Evolutionary conservation across 2,113 vertebrate genomes (phyloP), one percentile per base, ranked within the genome.

Genomic region (Gobiocypris rarus): DNA sequence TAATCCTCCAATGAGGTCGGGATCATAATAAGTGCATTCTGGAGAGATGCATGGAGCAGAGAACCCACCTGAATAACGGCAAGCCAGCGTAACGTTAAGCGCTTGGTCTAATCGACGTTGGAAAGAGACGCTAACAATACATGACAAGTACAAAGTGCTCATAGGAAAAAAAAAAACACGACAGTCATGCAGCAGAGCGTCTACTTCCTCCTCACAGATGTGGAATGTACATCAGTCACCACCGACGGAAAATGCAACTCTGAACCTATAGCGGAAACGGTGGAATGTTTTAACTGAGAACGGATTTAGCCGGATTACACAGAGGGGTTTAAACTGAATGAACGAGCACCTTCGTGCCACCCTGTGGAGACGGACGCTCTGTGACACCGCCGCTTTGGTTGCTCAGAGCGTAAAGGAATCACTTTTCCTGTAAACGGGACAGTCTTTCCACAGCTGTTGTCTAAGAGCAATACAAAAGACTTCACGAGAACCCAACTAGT

Each of bases 401-500:
- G 34, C n/a, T 24, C 52, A 22, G 52, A 54, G 52, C 52, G 52
- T 54, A 54, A 54, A 79, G 58, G 76, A 79, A 63, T 19, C 76
- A 10, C 52, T 50, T 43, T 10, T 41, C 67, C 71, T 50, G 73
- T 75, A 75, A 75, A 75, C 52, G 7, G 65, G 65, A 94, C 92
- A 73, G 89, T 93, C 94, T 88, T 88, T 95, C 93, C 91, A 95
- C 91, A 96, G 93, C 95, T 95, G 94, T 95, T 96, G 92, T 96
- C 95, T 93, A 96, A 95, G 94, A 96, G 93, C 93, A 97, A 97
- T 93, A 95, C 94, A 92, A 96, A 95, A 96, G 94, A 97, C 94
- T 95, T 96, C 93, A 96, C 94, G 94, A 97, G 94, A 97, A 97
- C 89, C 96, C 96, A 96, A 97, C 95, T 97, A 97, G 91, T 92